Evolutionary conservation across 2,888 invertebrate species (phyloP).

Genomic region (Melinopterus prodromus): DNA sequence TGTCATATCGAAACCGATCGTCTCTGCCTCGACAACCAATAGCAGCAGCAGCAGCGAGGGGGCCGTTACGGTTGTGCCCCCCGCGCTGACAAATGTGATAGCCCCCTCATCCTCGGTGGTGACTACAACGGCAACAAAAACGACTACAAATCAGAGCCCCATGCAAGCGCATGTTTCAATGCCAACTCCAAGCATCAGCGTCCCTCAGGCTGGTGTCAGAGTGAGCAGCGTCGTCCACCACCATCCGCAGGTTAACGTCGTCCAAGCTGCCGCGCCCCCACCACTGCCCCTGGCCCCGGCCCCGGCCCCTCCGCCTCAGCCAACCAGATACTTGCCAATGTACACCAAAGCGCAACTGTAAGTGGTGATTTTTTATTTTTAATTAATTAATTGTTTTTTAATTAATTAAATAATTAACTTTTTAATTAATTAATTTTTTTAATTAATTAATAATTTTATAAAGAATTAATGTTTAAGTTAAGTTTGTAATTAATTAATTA

Average conservation of each 20-base stretch:
- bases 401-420: neutral
- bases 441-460: neutral
- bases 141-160: conserved; percentile 27
- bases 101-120: conserved; percentile 10
- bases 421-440: neutral
- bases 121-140: conserved; percentile 29
- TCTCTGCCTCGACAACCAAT: neutral
- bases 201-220: conserved; percentile 21
- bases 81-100: neutral
- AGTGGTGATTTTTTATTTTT: conserved; percentile 43
- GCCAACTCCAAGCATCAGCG: neutral
- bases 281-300: conserved; percentile 36
- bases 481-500: conserved; percentile 5
- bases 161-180: conserved; percentile 8
- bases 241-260: conserved; percentile 30
- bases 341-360: conserved; percentile 57
- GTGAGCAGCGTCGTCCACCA: conserved; percentile 26
- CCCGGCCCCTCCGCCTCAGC: conserved; percentile 47
- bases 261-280: neutral
- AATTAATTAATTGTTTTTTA: neutral
- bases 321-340: conserved; percentile 50
- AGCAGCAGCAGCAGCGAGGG: neutral
- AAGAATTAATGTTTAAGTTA: neutral
- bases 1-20: neutral
- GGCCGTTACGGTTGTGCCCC: neutral